A percentile compares a stretch with the other conserved stretches of the same genome.
Evolutionary conservation across 1,140 invertebrate species (phyloP).

Genomic region (Neodiprion pinetum): DNA sequence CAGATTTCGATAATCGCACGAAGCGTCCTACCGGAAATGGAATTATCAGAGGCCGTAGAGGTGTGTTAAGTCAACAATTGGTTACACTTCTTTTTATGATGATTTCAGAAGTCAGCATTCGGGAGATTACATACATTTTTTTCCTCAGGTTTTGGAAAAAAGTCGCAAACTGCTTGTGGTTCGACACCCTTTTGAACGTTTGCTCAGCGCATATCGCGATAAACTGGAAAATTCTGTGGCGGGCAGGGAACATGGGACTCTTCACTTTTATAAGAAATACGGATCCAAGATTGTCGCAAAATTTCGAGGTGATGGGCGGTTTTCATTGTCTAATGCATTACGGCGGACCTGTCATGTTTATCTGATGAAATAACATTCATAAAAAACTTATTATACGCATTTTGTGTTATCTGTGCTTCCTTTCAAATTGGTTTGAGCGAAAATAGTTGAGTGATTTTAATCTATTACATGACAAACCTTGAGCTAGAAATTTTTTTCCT

Average conservation of each 20-base stretch:
- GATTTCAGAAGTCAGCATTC: constrained; percentile 3
- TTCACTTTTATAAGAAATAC: constrained; percentile 67
- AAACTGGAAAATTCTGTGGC: constrained; percentile 66
- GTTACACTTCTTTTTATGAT: not conserved
- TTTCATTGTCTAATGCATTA: constrained; percentile 22
- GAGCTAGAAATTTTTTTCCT: too few species aligned
- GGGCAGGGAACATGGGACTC: constrained; percentile 60
- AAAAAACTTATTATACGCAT: too few species aligned
- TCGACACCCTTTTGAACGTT: constrained; percentile 70
- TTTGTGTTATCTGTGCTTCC: too few species aligned
- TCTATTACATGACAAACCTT: too few species aligned
- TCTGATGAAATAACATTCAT: too few species aligned
- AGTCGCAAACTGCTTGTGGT: constrained; percentile 56
- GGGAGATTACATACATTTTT: constrained; percentile 17
- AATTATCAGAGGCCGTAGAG: constrained; percentile 56
- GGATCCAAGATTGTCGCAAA: constrained; percentile 65
- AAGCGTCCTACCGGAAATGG: constrained; percentile 55
- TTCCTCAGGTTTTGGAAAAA: constrained; percentile 51
- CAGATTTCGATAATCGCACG: constrained; percentile 58
- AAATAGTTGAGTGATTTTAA: too few species aligned
- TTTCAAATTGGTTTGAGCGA: too few species aligned
- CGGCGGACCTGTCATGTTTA: too few species aligned
- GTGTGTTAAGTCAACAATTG: constrained; percentile 28
- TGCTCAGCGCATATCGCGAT: constrained; percentile 71
- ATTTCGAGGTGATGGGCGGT: constrained; percentile 56